Evolutionary conservation across 1,140 invertebrate genomes (phyloP).

Genomic region (Campoletis sonorensis): DNA sequence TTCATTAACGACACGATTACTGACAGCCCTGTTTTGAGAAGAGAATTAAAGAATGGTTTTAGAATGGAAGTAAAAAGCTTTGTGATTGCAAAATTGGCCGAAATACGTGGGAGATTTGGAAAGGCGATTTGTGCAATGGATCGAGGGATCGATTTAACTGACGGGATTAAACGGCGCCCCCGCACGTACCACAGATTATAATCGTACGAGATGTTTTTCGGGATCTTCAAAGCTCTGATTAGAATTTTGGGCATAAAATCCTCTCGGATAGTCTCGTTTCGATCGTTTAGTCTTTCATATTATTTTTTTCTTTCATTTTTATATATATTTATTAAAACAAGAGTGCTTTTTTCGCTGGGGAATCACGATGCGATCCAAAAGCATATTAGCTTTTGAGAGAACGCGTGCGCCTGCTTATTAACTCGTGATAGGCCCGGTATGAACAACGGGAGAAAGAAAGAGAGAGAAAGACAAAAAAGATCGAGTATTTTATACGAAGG

Average conservation of each 20-base stretch:
- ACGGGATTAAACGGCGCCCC: no score
- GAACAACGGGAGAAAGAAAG: background rate
- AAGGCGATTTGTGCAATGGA: slow-evolving; percentile 1
- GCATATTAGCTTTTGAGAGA: slow-evolving; percentile 39
- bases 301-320: background rate
- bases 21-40: no score
- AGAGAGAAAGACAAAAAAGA: background rate
- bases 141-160: slow-evolving; percentile 13
- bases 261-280: slow-evolving; percentile 14
- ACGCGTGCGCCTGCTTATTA: slow-evolving; percentile 42
- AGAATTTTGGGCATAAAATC: slow-evolving; percentile 24
- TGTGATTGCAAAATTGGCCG: background rate
- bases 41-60: no score
- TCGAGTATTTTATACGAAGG: background rate
- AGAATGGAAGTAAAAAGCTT: no score
- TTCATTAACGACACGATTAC: no score
- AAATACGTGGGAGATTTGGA: slow-evolving; percentile 6
- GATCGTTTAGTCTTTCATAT: background rate
- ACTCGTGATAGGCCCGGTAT: slow-evolving; percentile 32
- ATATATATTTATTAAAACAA: background rate
- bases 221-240: slow-evolving; percentile 14
- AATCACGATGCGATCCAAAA: background rate
- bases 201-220: slow-evolving; percentile 8
- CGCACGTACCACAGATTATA: slow-evolving; percentile 5
- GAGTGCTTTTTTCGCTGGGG: background rate